phyloP scores from a whole-genome alignment of 2,113 vertebrate species.

The Xerus inauris region DNA sequence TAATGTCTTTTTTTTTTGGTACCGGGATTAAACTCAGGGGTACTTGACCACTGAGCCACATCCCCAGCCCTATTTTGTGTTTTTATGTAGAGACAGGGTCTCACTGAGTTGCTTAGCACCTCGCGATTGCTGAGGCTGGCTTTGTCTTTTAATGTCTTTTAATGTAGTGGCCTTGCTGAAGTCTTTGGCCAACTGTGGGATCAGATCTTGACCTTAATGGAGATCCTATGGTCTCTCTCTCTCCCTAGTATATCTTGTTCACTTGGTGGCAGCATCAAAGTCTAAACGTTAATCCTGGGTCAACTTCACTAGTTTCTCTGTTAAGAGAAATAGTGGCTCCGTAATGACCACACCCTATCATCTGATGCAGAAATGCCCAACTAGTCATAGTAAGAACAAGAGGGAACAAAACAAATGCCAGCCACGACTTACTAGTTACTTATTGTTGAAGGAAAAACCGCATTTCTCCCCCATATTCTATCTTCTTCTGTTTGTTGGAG shows the following conservation, averaged over 20 bases:
- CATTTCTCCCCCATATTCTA: background rate
- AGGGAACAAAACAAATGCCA: background rate
- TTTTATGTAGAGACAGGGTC: no score
- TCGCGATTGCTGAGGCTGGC: no score
- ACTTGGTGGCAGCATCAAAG: background rate
- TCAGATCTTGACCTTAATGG: no score
- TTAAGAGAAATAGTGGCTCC: background rate
- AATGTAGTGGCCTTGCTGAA: no score
- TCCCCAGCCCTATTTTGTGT: no score
- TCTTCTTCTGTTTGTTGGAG: background rate
- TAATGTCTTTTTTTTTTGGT: no score
- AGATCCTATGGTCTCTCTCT: no score
- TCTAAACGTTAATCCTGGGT: background rate
- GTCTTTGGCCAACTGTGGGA: no score
- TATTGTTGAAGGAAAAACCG: background rate
- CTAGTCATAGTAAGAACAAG: fast-evolving
- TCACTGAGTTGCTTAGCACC: no score
- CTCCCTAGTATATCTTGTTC: background rate
- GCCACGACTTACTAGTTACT: background rate
- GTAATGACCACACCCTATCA: background rate
- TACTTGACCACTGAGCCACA: no score
- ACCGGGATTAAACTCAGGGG: no score
- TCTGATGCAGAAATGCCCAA: background rate
- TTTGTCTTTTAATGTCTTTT: no score
- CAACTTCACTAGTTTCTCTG: background rate